Evolutionary conservation across 2,113 vertebrate genomes (phyloP), one percentile per base, ranked within the genome.

Genomic region (Peromyscus leucopus): DNA sequence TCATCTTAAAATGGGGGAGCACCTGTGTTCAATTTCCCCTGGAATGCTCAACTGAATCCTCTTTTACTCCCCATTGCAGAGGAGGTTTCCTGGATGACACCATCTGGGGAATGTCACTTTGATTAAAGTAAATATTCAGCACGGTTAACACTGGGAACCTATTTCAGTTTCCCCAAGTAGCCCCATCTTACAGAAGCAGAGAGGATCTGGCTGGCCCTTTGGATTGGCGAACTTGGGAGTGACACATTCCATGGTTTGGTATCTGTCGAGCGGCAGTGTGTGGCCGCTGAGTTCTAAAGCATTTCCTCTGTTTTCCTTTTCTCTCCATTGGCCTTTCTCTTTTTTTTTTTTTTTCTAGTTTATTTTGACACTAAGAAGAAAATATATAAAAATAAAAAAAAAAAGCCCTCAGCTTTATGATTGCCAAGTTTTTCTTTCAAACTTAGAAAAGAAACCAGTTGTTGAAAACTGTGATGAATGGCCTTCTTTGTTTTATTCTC

Each of bases 91-190:
- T 98, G 87, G 96, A 95, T 97, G 97, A 98, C 97, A 98, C 79
- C 84, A 94, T 96, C 95, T 98, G 97, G 98, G 96, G 97, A 97
- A 96, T 97, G 97, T 98, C 85, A 97, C 97, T 96, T 95, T 96
- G 97, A 97, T 98, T 98, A 95, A 98, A 97, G 95, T 96, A 97
- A 97, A 82, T 84, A 94, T 71, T 96, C 94, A 93, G 92, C 87
- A 15, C 61, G 91, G 59, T 94, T 95, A 92, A 96, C 95, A 84
- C 83, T 93, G 96, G 97, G 92, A 89, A 39, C 72, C 88, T 57
- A 55, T 83, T 84, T 78, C 97, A 94, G 72, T 96, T 79, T 95
- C 74, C 61, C 96, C 0, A 3, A 63, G 94, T 97, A 96, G 94
- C 94, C 90, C 5, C 92, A 71, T 83, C 89, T 96, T 96, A 91